Conservation (phyloP, 2,797 vertebrate species). For the Eulemur albifrons region DNA sequence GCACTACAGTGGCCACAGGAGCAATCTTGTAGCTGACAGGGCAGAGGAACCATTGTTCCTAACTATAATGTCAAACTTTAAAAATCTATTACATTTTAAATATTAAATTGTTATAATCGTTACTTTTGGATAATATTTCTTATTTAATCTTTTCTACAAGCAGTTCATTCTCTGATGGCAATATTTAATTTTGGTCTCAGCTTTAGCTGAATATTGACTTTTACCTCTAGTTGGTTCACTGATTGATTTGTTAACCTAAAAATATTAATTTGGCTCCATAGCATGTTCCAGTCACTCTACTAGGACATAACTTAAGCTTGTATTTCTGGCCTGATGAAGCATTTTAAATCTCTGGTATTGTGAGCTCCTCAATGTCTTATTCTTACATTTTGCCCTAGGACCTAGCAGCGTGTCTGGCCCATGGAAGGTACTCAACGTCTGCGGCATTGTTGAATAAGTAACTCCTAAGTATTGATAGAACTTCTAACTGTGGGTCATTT, state of each 20-base stretch:
- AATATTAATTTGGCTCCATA: conserved; percentile 26
- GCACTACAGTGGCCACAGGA: background rate
- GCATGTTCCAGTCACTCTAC: background rate
- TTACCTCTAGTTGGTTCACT: background rate
- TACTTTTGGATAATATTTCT: background rate
- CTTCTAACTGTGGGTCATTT: background rate
- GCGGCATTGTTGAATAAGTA: background rate
- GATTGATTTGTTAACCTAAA: background rate
- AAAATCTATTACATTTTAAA: background rate
- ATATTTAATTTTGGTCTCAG: background rate
- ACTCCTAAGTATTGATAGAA: background rate
- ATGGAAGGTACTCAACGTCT: background rate
- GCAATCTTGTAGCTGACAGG: background rate
- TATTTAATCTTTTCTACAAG: background rate
- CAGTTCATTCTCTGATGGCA: background rate
- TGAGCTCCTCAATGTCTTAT: background rate
- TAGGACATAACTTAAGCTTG: background rate
- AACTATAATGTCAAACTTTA: background rate
- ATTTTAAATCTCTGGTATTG: background rate
- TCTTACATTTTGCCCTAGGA: background rate
- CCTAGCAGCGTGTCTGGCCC: background rate
- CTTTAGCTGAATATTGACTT: background rate
- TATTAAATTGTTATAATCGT: background rate
- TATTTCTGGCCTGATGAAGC: background rate
- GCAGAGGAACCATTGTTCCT: background rate